Evolutionary conservation across 2,797 vertebrate species (phyloP).

Genomic region (Scolopax rusticola): DNA sequence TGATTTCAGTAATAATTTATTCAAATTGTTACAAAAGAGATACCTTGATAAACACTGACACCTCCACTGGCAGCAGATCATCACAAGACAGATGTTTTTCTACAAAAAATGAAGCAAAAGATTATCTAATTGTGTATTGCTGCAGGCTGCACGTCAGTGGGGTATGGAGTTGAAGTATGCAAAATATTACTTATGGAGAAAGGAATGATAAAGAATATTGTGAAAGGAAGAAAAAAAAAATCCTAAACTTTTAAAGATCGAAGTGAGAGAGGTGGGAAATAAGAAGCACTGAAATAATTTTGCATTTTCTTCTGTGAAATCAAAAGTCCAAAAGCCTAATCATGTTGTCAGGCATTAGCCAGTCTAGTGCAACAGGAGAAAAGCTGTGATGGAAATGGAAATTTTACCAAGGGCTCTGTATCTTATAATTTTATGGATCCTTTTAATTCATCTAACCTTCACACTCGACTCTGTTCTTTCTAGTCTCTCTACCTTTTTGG

Average conservation of each 20-base stretch:
- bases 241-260: background rate
- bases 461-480: background rate
- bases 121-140: background rate
- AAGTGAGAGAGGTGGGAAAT: background rate
- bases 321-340: background rate
- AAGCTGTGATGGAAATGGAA: background rate
- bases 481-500: background rate
- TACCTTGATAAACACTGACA: background rate
- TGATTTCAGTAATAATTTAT: background rate
- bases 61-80: background rate
- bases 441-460: background rate
- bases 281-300: background rate
- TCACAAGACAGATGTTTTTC: background rate
- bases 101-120: background rate
- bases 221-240: background rate
- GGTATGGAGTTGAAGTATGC: background rate
- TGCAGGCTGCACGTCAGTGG: background rate
- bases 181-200: background rate
- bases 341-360: background rate
- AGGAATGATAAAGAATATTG: background rate
- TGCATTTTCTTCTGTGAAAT: conserved; percentile 2
- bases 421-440: background rate
- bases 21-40: background rate
- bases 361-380: background rate
- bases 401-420: background rate